Base-by-base conservation (phyloP, 2,888 invertebrate genomes). In the Notocelia uddmanniana region DNA sequence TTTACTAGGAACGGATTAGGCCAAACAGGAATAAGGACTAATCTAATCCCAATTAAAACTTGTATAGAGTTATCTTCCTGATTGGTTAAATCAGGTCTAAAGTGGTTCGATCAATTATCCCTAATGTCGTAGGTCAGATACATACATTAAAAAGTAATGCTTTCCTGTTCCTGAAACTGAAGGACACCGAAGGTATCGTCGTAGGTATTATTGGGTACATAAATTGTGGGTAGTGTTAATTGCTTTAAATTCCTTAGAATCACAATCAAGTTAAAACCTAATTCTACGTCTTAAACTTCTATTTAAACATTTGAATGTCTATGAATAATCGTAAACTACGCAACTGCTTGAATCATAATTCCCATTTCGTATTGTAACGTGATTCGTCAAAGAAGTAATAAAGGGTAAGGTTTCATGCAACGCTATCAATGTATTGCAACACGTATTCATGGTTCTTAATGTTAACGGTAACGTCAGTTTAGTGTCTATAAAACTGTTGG, bases 321-420 rank as follows among this genome's bases (percentile, higher is more conserved):
- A 10, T 18, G 31, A 31, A 57, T 26, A 31, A 18, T 18, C 11
- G 15, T 55, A 55, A 55, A 31, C 23, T 9, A 23, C 26, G 15
- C n/a, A n/a, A 55, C 11, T n/a, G 15, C 6, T 48, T 18, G 23
- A 21, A 60, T 45, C 23, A 60, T 60, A 31, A 63, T 48, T 21
- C 37, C 19, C 3, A 8, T 62, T 52, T 50, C n/a, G 63, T 64
- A 64, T 64, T 64, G 64, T 54, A 54, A 64, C 52, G 54, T 64
- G 64, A 64, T 64, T 64, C 64, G 37, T 64, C 64, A 64, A 64
- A 64, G 52, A 64, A 54, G 64, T 64, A 64, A 64, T 64, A 64
- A 64, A 54, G 64, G 52, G 54, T 64, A 64, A 23, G 9, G 64
- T 64, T 64, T 64, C 64, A 64, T 18, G 57, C 31, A 34, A 34